Percentiles rank a stretch among this genome's conserved stretches.
Conservation (phyloP, 2,113 vertebrate species). For the Prunella himalayana region DNA sequence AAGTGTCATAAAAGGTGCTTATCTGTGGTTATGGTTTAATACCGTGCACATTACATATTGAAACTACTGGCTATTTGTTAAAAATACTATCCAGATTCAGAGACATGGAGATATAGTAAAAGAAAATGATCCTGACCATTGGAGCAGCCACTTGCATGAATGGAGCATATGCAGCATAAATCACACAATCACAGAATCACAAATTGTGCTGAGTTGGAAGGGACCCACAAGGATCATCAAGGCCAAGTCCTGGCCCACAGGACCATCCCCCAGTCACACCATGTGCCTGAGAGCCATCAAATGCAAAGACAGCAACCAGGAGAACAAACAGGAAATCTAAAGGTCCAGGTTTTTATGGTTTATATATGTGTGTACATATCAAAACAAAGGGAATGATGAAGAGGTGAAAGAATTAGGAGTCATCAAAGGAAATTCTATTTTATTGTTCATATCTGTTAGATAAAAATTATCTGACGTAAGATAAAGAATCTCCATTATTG, state of each 20-base stretch:
- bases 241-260: background rate
- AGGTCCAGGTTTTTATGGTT: background rate
- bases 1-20: constrained; percentile 5
- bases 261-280: background rate
- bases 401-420: background rate
- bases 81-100: background rate
- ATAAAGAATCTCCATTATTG: background rate
- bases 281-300: background rate
- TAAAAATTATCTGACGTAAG: background rate
- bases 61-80: background rate
- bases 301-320: background rate
- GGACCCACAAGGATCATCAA: too few relatives aligned
- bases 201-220: background rate
- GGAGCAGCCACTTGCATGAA: background rate
- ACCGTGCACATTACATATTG: background rate
- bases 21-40: background rate
- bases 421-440: background rate
- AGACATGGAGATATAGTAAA: background rate
- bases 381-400: background rate
- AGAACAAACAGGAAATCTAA: background rate
- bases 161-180: too few relatives aligned
- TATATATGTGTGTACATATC: background rate
- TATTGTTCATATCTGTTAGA: background rate
- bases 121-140: background rate
- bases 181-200: background rate